A percentile compares a stretch with the other conserved stretches of the same genome.
These are phyloP conservation scores for Mesopsocus fuscifrons DNA, from an alignment of 2,888 invertebrate genomes.

Conservation along the genomic window DNA sequence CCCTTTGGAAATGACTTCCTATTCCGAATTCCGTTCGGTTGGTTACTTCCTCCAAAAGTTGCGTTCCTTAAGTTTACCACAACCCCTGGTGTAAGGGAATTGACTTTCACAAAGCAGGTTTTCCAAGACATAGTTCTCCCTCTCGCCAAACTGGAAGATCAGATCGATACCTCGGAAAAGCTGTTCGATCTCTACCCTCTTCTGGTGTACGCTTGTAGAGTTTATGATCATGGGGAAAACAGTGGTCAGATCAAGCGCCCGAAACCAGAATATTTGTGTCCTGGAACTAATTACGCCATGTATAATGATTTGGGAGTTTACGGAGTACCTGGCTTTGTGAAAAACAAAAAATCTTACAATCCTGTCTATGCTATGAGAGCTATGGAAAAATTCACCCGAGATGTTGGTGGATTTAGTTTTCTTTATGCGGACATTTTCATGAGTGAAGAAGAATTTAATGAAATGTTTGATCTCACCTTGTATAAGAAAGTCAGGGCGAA, in stretches of 20 bases:
- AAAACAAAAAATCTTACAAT: slow-evolving; percentile 37
- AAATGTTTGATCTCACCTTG: slow-evolving; percentile 45
- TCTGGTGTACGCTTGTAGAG: slow-evolving; percentile 46
- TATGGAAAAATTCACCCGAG: slow-evolving; percentile 48
- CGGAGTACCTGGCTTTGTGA: slow-evolving; percentile 43
- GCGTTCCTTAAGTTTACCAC: slow-evolving; percentile 54
- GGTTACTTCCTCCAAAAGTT: slow-evolving; percentile 48
- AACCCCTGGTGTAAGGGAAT: slow-evolving; percentile 42
- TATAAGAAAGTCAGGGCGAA: slow-evolving; percentile 39
- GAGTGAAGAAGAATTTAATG: slow-evolving; percentile 39
- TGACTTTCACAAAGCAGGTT: slow-evolving; percentile 49
- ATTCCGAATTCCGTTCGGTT: slow-evolving; percentile 41
- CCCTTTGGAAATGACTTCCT: slow-evolving; percentile 45
- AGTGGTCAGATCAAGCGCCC: slow-evolving; percentile 40
- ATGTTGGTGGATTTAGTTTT: slow-evolving; percentile 47
- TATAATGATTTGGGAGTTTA: slow-evolving; percentile 52
- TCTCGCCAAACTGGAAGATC: slow-evolving; percentile 39
- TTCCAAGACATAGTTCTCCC: slow-evolving; percentile 53
- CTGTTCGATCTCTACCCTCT: slow-evolving; percentile 46
- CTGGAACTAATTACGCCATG: slow-evolving; percentile 45
- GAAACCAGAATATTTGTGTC: slow-evolving; percentile 34
- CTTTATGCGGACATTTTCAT: slow-evolving; percentile 52
- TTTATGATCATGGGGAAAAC: slow-evolving; percentile 41
- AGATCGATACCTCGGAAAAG: slow-evolving; percentile 36
- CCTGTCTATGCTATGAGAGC: slow-evolving; percentile 42